These are phyloP conservation scores for Uloborus diversus DNA, from an alignment of 1,140 invertebrate species.

Conservation along the genomic window DNA sequence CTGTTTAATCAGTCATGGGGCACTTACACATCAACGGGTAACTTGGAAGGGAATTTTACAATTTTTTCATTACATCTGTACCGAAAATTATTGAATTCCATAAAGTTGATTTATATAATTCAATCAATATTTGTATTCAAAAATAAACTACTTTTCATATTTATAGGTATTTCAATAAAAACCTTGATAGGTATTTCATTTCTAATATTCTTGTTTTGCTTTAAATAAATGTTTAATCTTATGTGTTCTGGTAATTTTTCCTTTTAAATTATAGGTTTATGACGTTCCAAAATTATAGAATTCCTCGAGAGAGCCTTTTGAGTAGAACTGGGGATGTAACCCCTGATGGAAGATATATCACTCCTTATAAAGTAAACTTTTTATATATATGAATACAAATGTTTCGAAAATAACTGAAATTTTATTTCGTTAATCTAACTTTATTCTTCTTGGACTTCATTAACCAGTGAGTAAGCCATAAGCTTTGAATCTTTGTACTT, in stretches of 20 bases:
- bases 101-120: too few relatives aligned
- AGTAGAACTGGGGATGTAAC: constrained; percentile 90
- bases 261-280: constrained; percentile 77
- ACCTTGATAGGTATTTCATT: neutral
- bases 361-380: constrained; percentile 70
- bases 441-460: too few relatives aligned
- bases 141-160: too few relatives aligned
- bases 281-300: constrained; percentile 84
- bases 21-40: too few relatives aligned
- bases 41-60: too few relatives aligned
- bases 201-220: neutral
- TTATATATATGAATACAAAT: neutral
- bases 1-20: too few relatives aligned
- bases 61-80: too few relatives aligned
- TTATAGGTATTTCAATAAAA: too few relatives aligned
- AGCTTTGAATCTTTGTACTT: too few relatives aligned
- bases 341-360: constrained; percentile 81
- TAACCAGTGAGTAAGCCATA: too few relatives aligned
- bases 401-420: neutral
- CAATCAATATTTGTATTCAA: too few relatives aligned
- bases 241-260: neutral
- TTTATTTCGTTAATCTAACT: neutral
- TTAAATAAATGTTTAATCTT: neutral
- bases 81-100: too few relatives aligned
- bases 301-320: constrained; percentile 82